Evolutionary conservation across 2,888 invertebrate genomes (phyloP), one percentile per base, ranked within the genome.

Genomic region (Esperia sulphurella): DNA sequence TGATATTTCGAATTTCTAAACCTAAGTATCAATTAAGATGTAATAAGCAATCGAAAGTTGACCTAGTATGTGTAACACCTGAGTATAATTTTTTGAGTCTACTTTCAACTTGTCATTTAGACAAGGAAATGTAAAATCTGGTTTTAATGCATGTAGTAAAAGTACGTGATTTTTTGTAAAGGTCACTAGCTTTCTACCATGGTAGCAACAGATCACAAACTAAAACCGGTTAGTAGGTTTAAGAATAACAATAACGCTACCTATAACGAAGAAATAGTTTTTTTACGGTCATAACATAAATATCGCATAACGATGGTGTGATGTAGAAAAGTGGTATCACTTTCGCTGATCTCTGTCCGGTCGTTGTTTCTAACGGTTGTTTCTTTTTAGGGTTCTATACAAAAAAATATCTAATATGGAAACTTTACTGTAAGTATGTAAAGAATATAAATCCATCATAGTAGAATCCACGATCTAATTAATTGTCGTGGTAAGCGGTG

Each of bases 281-380:
- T 13, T 37, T n/a, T 12, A 37, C 13, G n/a, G n/a, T 13, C 37
- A 12, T 38, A 14, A 9, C 38, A 38, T 13, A 40, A 41, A 12
- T 41, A 14, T 29, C 41, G 21, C 41, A 29, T 41, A 41, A 41
- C 8, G 8, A 21, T 37, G 8, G 31, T 46, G 40, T 14, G 35
- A n/a, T n/a, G 12, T 38, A 37, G 37, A 42, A 46, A 38, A 12
- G 44, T 31, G 30, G 29, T 47, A 44, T 46, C 43, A 47, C 50
- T 50, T 50, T 50, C 50, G 50, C 50, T 47, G 35, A 28, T 35
- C 43, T 21, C 21, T 12, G 43, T 14, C 14, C 42, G 30, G 31
- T 9, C 33, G 43, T 44, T 28, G n/a, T 8, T 41, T 49, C 39
- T 41, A 33, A n/a, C n/a, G 37, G 21, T 38, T 37, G n/a, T 35